A percentile compares a stretch with the other conserved stretches of the same genome.
Conservation (phyloP, 2,797 vertebrate species). For the Fringilla coelebs region DNA sequence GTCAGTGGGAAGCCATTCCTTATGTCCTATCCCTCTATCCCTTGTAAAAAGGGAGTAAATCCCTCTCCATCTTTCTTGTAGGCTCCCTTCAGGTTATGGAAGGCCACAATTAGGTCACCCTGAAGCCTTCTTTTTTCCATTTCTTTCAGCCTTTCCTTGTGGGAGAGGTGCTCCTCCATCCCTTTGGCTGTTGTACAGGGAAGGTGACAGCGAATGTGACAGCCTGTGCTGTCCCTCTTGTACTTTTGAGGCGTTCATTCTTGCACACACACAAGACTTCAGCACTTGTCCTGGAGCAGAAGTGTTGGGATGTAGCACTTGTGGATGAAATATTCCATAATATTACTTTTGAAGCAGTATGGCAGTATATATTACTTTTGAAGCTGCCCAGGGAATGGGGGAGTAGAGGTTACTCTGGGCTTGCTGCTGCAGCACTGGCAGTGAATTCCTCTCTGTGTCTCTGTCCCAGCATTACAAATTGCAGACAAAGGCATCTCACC, state of each 20-base stretch:
- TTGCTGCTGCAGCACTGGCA: neutral
- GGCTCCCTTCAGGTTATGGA: neutral
- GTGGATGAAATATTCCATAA: neutral
- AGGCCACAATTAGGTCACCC: neutral
- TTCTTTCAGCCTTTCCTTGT: neutral
- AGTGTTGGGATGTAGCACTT: neutral
- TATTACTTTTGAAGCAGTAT: neutral
- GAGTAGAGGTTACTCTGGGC: neutral
- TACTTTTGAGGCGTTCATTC: neutral
- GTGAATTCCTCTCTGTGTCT: neutral
- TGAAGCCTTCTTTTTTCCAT: neutral
- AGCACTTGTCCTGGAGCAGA: neutral
- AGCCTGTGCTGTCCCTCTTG: neutral
- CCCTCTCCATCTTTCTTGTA: neutral
- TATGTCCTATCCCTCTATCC: neutral
- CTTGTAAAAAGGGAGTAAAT: neutral
- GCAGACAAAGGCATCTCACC: neutral
- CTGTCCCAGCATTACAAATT: neutral
- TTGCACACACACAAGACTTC: neutral
- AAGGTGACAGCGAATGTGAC: neutral
- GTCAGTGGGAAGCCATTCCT: neutral
- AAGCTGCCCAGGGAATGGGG: neutral
- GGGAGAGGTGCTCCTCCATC: neutral
- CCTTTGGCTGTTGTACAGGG: neutral
- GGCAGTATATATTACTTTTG: fast-evolving